phyloP scores from a whole-genome alignment of 2,888 invertebrate genomes.

The Apotomis capreana region DNA sequence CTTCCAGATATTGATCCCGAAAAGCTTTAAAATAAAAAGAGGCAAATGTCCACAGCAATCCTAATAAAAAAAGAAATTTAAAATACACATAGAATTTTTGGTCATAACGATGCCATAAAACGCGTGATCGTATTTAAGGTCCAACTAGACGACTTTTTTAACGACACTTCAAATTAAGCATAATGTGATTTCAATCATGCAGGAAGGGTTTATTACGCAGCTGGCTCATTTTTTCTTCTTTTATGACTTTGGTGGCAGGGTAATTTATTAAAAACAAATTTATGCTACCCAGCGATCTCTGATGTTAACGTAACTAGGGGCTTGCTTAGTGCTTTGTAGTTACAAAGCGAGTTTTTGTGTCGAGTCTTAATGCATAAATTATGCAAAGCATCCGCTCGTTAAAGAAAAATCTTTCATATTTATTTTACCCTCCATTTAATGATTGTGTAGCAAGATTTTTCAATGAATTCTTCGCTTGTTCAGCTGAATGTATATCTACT shows the following conservation, averaged over 20 bases:
- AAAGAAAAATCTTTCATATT: conserved; percentile 14
- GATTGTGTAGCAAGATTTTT: neutral
- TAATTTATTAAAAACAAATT: conserved; percentile 42
- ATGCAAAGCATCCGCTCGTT: conserved; percentile 15
- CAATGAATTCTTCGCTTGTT: neutral
- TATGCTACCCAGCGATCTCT: conserved; percentile 15
- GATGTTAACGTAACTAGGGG: neutral
- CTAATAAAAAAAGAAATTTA: neutral
- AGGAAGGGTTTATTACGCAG: conserved; percentile 52
- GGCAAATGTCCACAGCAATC: neutral
- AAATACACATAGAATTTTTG: neutral
- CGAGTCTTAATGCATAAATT: conserved; percentile 21
- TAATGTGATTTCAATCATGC: conserved; percentile 56
- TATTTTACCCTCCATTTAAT: neutral
- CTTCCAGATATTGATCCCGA: neutral
- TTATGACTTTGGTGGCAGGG: conserved; percentile 44
- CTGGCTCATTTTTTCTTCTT: conserved; percentile 52
- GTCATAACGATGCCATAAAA: conserved; percentile 23
- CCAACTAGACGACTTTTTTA: conserved; percentile 57
- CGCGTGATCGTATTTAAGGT: conserved; percentile 46
- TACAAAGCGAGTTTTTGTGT: neutral
- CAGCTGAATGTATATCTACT: neutral
- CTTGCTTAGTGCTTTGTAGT: conserved; percentile 1
- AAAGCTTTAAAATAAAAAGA: neutral
- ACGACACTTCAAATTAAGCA: conserved; percentile 57